Evolutionary conservation across 1,140 invertebrate species (phyloP).

Genomic region (Sinella curviseta): DNA sequence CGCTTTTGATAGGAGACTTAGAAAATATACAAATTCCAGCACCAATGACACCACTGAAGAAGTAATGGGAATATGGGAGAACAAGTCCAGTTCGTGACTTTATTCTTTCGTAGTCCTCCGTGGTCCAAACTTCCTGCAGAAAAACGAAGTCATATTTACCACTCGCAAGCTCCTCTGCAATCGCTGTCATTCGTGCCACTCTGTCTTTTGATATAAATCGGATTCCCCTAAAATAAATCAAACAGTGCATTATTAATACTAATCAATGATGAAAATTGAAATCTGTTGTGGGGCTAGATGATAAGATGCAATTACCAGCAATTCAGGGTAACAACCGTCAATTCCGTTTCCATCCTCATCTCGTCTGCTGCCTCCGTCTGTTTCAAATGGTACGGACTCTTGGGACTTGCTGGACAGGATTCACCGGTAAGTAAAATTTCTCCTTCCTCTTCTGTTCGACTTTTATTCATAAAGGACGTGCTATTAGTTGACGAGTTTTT

Average conservation of each 20-base stretch:
- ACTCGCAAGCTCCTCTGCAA: constrained; percentile 69
- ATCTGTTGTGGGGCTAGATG: constrained; percentile 35
- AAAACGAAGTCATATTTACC: constrained; percentile 83
- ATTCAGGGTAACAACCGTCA: constrained; percentile 60
- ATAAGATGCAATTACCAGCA: constrained; percentile 64
- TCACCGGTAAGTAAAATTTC: background rate
- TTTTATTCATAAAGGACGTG: background rate
- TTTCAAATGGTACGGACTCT: background rate
- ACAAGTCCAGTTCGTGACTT: constrained; percentile 62
- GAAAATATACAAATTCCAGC: constrained; percentile 91
- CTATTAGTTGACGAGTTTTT: background rate
- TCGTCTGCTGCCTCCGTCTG: background rate
- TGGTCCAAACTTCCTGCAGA: constrained; percentile 88
- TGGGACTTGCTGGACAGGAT: background rate
- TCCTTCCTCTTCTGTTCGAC: background rate
- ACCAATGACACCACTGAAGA: constrained; percentile 88
- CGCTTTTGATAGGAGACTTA: constrained; percentile 79
- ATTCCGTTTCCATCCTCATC: constrained; percentile 51
- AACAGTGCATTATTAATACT: constrained; percentile 29
- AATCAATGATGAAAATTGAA: constrained; percentile 22
- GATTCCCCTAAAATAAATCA: constrained; percentile 71
- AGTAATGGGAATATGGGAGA: constrained; percentile 88
- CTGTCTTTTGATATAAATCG: constrained; percentile 76
- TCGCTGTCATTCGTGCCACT: constrained; percentile 72
- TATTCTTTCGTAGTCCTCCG: constrained; percentile 73